Evolutionary conservation across 1,140 invertebrate genomes (phyloP).

Genomic region (Halotydeus destructor): DNA sequence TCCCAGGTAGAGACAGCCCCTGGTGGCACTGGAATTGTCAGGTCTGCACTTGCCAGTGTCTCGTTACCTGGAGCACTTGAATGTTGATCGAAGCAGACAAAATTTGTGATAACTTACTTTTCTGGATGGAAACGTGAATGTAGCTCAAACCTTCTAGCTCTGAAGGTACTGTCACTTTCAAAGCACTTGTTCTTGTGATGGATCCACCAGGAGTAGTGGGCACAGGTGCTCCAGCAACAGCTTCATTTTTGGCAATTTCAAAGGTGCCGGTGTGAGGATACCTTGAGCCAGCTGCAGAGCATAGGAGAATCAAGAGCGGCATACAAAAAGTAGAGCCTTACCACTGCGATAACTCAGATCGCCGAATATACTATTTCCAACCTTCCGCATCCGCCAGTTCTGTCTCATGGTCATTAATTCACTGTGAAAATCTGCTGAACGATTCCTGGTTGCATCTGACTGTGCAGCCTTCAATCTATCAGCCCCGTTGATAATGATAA

Average conservation of each 20-base stretch:
- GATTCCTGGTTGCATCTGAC: conserved; percentile 46
- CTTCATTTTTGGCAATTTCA: conserved; percentile 80
- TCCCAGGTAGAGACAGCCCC: conserved; percentile 37
- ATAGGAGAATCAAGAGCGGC: background rate
- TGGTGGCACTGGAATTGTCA: conserved; percentile 25
- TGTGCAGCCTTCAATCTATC: conserved; percentile 60
- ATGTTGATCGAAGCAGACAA: conserved; percentile 1
- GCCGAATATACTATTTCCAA: conserved; percentile 80
- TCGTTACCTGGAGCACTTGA: conserved; percentile 23
- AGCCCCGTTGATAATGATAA: conserved; percentile 56
- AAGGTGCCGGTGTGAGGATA: conserved; percentile 82
- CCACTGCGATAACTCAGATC: conserved; percentile 81
- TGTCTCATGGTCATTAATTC: conserved; percentile 69
- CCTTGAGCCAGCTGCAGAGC: conserved; percentile 45
- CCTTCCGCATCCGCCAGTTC: conserved; percentile 86
- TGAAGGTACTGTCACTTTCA: conserved; percentile 71
- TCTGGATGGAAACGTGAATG: conserved; percentile 80
- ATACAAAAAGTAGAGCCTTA: conserved; percentile 19
- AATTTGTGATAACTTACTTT: conserved; percentile 35
- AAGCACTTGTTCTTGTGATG: conserved; percentile 35
- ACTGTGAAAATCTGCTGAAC: conserved; percentile 61
- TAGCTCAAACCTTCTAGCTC: conserved; percentile 87
- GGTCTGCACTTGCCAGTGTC: conserved; percentile 25
- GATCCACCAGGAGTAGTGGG: conserved; percentile 30
- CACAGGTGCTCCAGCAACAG: conserved; percentile 25